Conservation (phyloP, 2,888 invertebrate species). For the Malthinus flaveolus region DNA sequence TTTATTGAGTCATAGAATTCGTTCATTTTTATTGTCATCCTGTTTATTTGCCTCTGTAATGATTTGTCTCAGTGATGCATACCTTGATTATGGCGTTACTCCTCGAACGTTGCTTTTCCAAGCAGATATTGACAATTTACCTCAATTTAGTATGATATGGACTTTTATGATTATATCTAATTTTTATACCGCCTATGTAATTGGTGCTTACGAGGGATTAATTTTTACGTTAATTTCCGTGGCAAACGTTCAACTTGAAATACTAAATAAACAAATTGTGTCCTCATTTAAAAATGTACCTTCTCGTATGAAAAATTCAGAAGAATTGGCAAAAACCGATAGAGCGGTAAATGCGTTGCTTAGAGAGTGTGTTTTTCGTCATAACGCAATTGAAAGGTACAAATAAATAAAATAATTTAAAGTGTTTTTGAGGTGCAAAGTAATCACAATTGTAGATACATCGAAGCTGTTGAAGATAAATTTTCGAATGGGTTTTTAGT, state of each 20-base stretch:
- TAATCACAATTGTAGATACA: too few species aligned
- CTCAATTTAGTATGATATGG: background rate
- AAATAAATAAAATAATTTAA: too few species aligned
- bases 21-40: background rate
- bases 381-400: background rate
- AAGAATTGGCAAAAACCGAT: background rate
- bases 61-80: background rate
- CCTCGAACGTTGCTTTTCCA: background rate
- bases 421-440: too few species aligned
- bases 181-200: background rate
- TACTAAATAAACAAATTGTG: background rate
- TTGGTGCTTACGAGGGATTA: background rate
- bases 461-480: background rate
- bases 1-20: background rate
- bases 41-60: background rate
- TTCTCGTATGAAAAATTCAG: background rate
- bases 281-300: too few species aligned
- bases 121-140: background rate
- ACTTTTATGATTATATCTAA: background rate
- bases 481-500: background rate
- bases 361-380: background rate
- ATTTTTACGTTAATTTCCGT: background rate
- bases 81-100: background rate
- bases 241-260: background rate
- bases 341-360: background rate